Evolutionary conservation across 2,888 invertebrate species (phyloP), one percentile per base, ranked within the genome.

Genomic region (Tiphia femorata): DNA sequence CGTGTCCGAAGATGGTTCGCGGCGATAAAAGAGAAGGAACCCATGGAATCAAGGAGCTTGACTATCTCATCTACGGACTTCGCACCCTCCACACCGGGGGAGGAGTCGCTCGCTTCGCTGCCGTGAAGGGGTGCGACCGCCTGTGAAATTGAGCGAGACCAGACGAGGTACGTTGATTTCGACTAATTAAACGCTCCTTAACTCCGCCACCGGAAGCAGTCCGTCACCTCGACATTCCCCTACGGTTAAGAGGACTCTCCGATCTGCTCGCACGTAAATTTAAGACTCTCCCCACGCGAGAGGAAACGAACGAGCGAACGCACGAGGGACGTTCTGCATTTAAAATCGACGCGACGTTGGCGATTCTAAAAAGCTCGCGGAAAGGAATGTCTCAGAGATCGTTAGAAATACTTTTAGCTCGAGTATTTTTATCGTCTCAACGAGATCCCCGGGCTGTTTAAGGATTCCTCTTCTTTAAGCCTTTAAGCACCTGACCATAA

Each of bases 401-500:
- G n/a, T n/a, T n/a, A n/a, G n/a, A n/a, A n/a, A n/a, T n/a, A n/a
- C n/a, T n/a, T n/a, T n/a, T n/a, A n/a, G n/a, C n/a, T n/a, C n/a
- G n/a, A n/a, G n/a, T n/a, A n/a, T n/a, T n/a, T n/a, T n/a, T n/a
- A n/a, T n/a, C n/a, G n/a, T n/a, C n/a, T n/a, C n/a, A n/a, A n/a
- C n/a, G n/a, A n/a, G 14, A 52, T 33, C 33, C 7, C 1, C 12
- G n/a, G 35, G 19, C 33, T 50, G 50, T 76, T 78, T 75, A 78
- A 80, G 75, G 63, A 66, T 61, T 67, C 69, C 64, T 78, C 77
- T 50, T 75, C 76, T 79, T 81, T 81, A 81, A 82, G 75, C 80
- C 77, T 80, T 80, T 81, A 79, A 80, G 75, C 78, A 80, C 76
- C 76, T 80, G 80, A 75, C 76, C 75, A 77, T 81, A 78, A 78